phyloP scores from a whole-genome alignment of 2,797 vertebrate genomes.

The Clarias laeviceps region DNA sequence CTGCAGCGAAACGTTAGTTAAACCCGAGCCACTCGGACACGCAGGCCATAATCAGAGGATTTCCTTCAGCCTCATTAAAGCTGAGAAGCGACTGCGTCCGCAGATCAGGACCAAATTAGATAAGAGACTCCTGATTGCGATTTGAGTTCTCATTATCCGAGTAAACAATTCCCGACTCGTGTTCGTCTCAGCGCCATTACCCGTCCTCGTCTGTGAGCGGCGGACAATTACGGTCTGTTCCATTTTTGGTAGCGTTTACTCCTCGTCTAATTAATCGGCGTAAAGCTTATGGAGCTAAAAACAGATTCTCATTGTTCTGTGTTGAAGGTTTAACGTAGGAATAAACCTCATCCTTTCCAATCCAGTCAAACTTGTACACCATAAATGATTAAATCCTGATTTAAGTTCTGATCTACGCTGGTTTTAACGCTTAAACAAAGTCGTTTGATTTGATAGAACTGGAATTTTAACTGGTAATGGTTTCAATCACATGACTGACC shows the following conservation, averaged over 20 bases:
- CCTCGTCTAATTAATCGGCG: constrained; percentile 31
- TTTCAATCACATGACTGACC: neutral
- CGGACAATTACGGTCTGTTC: constrained; percentile 21
- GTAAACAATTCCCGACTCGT: constrained; percentile 42
- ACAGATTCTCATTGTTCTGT: constrained; percentile 2
- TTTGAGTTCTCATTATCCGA: constrained; percentile 39
- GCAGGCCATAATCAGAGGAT: constrained; percentile 69
- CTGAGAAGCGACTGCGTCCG: constrained; percentile 38
- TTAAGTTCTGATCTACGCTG: neutral
- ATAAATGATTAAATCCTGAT: neutral
- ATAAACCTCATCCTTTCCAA: neutral
- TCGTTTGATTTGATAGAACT: neutral
- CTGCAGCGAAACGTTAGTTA: constrained; percentile 51
- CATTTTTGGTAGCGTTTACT: constrained; percentile 10
- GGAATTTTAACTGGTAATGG: neutral
- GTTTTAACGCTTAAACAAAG: neutral
- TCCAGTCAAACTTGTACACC: neutral
- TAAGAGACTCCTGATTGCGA: constrained; percentile 39
- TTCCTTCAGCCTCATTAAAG: constrained; percentile 66
- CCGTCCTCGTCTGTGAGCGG: neutral
- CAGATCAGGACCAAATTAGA: constrained; percentile 37
- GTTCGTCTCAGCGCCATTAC: constrained; percentile 22
- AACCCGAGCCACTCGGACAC: constrained; percentile 60
- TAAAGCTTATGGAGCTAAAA: constrained; percentile 32
- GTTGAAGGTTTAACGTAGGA: neutral